Evolutionary conservation across 2,888 invertebrate genomes (phyloP), one percentile per base, ranked within the genome.

Genomic region (Nemotelus nigrinus): DNA sequence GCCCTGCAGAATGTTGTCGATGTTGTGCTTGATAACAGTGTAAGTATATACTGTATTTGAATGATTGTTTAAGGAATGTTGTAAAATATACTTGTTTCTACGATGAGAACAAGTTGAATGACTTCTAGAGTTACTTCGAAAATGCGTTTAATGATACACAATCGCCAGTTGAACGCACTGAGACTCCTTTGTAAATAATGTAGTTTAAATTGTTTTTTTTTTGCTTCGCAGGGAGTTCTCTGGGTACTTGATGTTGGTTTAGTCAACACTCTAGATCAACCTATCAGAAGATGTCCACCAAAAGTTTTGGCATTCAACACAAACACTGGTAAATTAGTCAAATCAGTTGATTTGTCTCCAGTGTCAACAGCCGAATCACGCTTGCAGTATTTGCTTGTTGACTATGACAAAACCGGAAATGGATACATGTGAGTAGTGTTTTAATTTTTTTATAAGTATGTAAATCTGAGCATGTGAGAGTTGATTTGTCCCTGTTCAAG

Each of bases 1-100:
- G 92, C 92, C 80, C 87, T 91, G 78, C 93, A 93, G 86, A 93
- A 92, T 83, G 93, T 90, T 76, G 90, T 92, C 80, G 92, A 92
- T 86, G 87, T 92, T 82, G 90, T 89, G 82, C 84, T 91, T 80
- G 91, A 92, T 88, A 88, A 88, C 76, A 88, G 88, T 84, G 87
- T 87, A 83, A 85, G 85, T 85, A 82, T 85, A 25, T 75, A 58
- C n/a, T 67, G 45, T 64, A 4, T 57, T 67, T 57, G 10, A 44
- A 53, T 25, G 25, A 25, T 25, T 25, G 25, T 25, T 25, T 25
- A 25, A 25, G 41, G 57, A 58, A n/a, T 3, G 4, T 25, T 45
- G 44, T 55, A 4, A 4, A 65, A 39, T 6, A 10, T 25, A 25
- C 25, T 25, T 25, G 0, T 25, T 25, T 25, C 25, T 1, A 25